Evolutionary conservation across 2,888 invertebrate genomes (phyloP).

Genomic region (Nomada fabriciana): DNA sequence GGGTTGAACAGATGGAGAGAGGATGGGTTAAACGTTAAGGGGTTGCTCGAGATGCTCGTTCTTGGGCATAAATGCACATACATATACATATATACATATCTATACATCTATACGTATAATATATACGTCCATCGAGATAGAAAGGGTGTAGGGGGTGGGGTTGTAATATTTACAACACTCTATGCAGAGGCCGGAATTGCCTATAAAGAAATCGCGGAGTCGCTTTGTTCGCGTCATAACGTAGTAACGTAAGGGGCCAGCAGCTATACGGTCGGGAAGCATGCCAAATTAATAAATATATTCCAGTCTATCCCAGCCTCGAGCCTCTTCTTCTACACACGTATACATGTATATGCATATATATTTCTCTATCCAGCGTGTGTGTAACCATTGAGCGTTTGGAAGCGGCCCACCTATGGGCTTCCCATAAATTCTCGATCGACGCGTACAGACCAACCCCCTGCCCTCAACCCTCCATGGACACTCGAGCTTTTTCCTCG

Average conservation of each 20-base stretch:
- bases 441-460: conserved; percentile 66
- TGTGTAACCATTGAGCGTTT: conserved; percentile 38
- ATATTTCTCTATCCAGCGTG: neutral
- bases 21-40: conserved; percentile 57
- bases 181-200: conserved; percentile 83
- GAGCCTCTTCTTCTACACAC: conserved; percentile 22
- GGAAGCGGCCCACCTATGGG: conserved; percentile 49
- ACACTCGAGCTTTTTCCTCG: conserved; percentile 34
- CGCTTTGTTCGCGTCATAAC: conserved; percentile 84
- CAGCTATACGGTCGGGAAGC: conserved; percentile 80
- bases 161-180: conserved; percentile 82
- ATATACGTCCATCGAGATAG: neutral
- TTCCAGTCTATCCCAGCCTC: conserved; percentile 77
- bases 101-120: neutral
- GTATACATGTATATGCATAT: no score
- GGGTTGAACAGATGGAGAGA: conserved; percentile 32
- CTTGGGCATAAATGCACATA: neutral
- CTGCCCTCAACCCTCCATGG: neutral
- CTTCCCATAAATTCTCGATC: conserved; percentile 77
- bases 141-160: conserved; percentile 22
- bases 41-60: conserved; percentile 47
- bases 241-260: conserved; percentile 81
- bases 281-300: conserved; percentile 84
- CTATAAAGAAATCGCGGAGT: conserved; percentile 84
- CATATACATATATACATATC: neutral